phyloP scores from a whole-genome alignment of 2,888 invertebrate genomes.

The Mimas tiliae region DNA sequence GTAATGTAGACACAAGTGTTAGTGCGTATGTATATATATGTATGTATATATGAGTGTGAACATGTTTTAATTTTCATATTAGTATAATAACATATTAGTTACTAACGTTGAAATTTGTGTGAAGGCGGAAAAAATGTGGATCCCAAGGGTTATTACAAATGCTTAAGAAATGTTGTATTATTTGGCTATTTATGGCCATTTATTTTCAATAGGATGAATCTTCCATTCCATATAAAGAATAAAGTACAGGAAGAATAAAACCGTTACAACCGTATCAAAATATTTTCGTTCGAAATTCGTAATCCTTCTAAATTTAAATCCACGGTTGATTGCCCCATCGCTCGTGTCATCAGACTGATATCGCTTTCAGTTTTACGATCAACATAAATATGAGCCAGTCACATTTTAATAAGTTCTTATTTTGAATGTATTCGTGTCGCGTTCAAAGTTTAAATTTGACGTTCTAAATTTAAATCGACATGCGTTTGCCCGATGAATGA shows the following conservation, averaged over 20 bases:
- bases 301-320: conserved; percentile 18
- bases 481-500: conserved; percentile 14
- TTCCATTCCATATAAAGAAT: not conserved
- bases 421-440: conserved; percentile 19
- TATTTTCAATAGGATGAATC: not conserved
- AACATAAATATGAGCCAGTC: conserved; percentile 21
- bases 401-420: conserved; percentile 24
- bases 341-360: conserved; percentile 23
- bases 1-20: too few relatives aligned
- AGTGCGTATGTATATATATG: too few relatives aligned
- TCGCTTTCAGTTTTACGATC: conserved; percentile 21
- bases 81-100: too few relatives aligned
- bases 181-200: not conserved
- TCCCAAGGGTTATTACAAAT: too few relatives aligned
- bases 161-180: too few relatives aligned
- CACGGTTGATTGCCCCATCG: conserved; percentile 15
- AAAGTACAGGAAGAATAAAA: conserved; percentile 1
- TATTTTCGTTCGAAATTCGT: conserved; percentile 6
- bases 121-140: too few relatives aligned
- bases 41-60: too few relatives aligned
- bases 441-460: conserved; percentile 14
- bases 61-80: too few relatives aligned
- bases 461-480: conserved; percentile 20
- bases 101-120: too few relatives aligned
- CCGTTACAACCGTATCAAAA: not conserved